These are phyloP conservation scores for Sinopyrophorus schimmeli DNA, from an alignment of 2,888 invertebrate species.

Conservation along the genomic window DNA sequence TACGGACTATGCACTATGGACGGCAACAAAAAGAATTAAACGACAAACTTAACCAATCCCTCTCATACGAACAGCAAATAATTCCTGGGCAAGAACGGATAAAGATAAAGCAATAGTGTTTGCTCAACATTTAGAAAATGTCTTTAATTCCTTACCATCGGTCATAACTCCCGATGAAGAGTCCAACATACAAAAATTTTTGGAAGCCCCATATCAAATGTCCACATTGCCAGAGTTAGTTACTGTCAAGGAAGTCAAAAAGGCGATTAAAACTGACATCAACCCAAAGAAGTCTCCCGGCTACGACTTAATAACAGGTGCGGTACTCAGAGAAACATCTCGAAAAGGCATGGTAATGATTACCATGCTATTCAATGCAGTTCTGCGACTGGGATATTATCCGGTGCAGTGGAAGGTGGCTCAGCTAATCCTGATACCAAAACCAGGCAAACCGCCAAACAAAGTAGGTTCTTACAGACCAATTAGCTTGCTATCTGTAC, in stretches of 20 bases:
- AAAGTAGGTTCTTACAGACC: slow-evolving; percentile 27
- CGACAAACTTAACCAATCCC: slow-evolving; percentile 6
- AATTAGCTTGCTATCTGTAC: slow-evolving; percentile 31
- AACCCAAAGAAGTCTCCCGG: slow-evolving; percentile 1
- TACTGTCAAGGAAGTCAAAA: slow-evolving; percentile 4
- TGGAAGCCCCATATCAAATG: slow-evolving; percentile 10
- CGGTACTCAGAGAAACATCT: slow-evolving; percentile 1
- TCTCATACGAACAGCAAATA: slow-evolving; percentile 7
- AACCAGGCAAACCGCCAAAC: slow-evolving; percentile 28
- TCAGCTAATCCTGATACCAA: slow-evolving; percentile 18
- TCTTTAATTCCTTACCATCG: slow-evolving; percentile 2
- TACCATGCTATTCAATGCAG: slow-evolving; percentile 3
- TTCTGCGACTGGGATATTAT: slow-evolving; percentile 1
- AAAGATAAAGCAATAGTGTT: slow-evolving; percentile 8
- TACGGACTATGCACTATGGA: slow-evolving; percentile 14
- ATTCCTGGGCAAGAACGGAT: slow-evolving; percentile 13
- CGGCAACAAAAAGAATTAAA: slow-evolving; percentile 14
- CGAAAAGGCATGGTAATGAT: slow-evolving; percentile 5
- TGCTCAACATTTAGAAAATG: slow-evolving; percentile 7
- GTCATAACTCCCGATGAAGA: slow-evolving; percentile 1
- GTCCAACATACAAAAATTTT: background rate
- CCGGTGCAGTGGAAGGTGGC: too few species aligned
- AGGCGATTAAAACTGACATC: slow-evolving; percentile 1
- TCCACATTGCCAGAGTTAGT: background rate
- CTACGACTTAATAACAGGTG: slow-evolving; percentile 1